Base-by-base conservation (phyloP, 2,797 vertebrate genomes). In the Sylvia borin region DNA sequence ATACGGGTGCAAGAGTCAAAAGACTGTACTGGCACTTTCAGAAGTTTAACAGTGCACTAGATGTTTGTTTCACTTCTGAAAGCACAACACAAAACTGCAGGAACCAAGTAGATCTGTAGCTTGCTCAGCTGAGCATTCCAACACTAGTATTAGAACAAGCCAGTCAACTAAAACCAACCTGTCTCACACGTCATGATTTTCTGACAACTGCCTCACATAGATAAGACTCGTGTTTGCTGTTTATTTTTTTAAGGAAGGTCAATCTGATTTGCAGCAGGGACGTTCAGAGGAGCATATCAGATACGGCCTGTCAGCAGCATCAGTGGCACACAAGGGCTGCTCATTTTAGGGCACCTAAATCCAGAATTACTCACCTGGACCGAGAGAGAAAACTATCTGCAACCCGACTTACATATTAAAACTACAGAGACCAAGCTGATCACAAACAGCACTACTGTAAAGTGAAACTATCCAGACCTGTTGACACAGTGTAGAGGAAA, bases 271-370 rank as follows among this genome's bases (percentile, higher is more conserved):
- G 58, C 54, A 80, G 58, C n/a, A 78, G 29, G 6, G 34, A 42
- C 43, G 11, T 60, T 73, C 71, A 71, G 25, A 58, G 43, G 11
- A 68, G 3, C 7, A 9, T 4, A 48, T 0, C 2, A 27, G 34
- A 14, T 7, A 60, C 0, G 2, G n/a, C n/a, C 75, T 74, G 29
- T 1, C 64, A 20, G 43, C n/a, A 86, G 43, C 2, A 9, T 7
- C 51, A 71, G 51, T 51, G 36, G 76, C 43, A 86, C 64, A 82
- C 21, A 21, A 31, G 5, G 4, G 24, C 34, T 88, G 36, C 81
- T 64, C 29, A 29, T 53, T 92, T 54, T 16, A 62, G 26, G 53
- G 62, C 70, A 84, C 60, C 75, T 57, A 89, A 70, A 88, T 45
- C 40, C 80, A 88, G 40, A 85, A 78, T 60, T 87, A 58, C 50